These are phyloP conservation scores for Motacilla alba DNA, from an alignment of 2,113 vertebrate genomes.

Conservation along the genomic window DNA sequence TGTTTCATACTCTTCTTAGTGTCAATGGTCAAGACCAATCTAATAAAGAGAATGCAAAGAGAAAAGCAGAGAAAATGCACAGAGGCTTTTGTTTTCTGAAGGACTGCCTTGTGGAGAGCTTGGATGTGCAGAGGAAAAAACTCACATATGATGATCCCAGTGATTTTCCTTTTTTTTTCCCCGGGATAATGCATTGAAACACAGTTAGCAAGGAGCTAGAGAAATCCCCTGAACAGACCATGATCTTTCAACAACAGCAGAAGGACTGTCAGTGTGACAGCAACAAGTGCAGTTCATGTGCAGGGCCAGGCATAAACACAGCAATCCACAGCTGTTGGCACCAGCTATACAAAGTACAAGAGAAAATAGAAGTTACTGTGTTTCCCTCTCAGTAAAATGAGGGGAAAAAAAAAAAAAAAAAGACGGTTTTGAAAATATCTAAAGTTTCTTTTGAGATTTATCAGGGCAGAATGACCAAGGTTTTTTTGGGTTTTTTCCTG, in stretches of 20 bases:
- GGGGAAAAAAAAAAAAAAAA: neutral
- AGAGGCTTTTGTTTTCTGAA: neutral
- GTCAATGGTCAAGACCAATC: neutral
- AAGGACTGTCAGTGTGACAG: too few relatives aligned
- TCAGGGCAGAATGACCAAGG: accelerated
- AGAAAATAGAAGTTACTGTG: neutral
- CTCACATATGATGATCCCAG: neutral
- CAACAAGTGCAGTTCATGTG: neutral
- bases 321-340: neutral
- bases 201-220: neutral
- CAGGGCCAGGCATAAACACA: neutral
- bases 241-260: neutral
- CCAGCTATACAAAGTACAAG: neutral
- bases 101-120: neutral
- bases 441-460: neutral
- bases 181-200: neutral
- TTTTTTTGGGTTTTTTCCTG: neutral
- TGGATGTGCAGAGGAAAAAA: neutral
- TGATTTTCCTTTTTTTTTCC: neutral
- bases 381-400: neutral
- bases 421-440: neutral
- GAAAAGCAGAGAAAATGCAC: neutral
- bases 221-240: neutral
- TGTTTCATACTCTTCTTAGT: neutral
- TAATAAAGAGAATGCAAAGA: neutral